Base-by-base conservation (phyloP, 2,888 invertebrate species). In the Seladonia tumulorum region DNA sequence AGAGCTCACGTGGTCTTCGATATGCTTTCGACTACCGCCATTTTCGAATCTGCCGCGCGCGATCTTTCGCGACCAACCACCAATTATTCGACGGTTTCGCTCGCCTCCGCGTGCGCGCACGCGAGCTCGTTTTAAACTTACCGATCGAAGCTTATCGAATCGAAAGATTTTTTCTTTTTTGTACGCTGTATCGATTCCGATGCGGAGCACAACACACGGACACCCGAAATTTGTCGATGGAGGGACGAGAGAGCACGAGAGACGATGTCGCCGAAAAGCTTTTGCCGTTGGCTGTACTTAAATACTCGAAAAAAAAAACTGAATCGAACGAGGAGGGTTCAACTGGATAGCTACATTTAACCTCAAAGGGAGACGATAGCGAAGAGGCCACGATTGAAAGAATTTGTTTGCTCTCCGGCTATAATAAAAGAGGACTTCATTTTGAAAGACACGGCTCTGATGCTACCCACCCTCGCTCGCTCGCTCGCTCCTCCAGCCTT, bases 361-460 rank as follows among this genome's bases (percentile, higher is more conserved):
- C 87, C 86, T 90, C 85, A 89, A 90, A 90, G 90, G 89, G 89
- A 88, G 88, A 90, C 68, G 90, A 86, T 75, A 83, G 88, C 81
- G 83, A 86, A 84, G 88, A 83, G 83, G 81, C 68, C 85, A 66
- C 87, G 78, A 82, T 82, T 83, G 87, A 88, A 85, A 85, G 85
- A 88, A 88, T 88, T 85, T 88, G 88, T 87, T 87, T 87, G 85
- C 87, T 74, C 83, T 74, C 80, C 85, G 87, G 87, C 79, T 81
- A 87, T 87, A 85, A 87, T 85, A 76, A 87, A 80, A 84, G 85
- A 83, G 82, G 84, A 82, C 82, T 84, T 83, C 78, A 71, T 86
- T 88, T 79, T 42, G 81, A 88, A 86, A 86, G 88, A 86, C 87
- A 88, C 88, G 82, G 82, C 75, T 74, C 75, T 74, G 80, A 79